Base-by-base conservation (phyloP, 1,140 invertebrate species). In the Caenorhabditis remanei region DNA sequence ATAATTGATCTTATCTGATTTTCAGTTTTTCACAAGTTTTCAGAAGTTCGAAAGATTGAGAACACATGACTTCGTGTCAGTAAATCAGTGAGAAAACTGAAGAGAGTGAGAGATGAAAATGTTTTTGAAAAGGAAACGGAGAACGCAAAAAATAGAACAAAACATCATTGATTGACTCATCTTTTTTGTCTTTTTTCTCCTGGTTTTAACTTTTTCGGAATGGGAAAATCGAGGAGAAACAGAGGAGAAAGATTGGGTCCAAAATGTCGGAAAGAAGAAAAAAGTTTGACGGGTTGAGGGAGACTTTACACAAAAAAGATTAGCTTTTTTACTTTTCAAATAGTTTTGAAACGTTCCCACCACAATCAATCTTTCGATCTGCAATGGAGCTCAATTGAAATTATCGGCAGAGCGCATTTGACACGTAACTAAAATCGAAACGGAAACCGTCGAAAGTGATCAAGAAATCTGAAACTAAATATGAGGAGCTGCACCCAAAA, bases 161-260 rank as follows among this genome's bases (percentile, higher is more conserved):
- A 71, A 71, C 41, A 71, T 71, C 65, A 71, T 71, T 71, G 65
- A 71, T 71, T 71, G 65, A 71, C 4, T 71, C 65, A 71, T 71
- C 41, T 24, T 21, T 46, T 71, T 46, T 71, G 21, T 65, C 11
- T 65, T 40, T 32, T 40, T 71, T 46, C 41, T 71, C 65, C 65
- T 13, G 41, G 11, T 16, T 71, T 71, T 8, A 63, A 63, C 19
- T 32, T 32, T 58, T 58, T 58, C 19, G n/a, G 32, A 6, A 63
- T 24, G 11, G 24, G 61, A 32, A 63, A 32, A 63, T 32, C 0
- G 19, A 2, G 4, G 21, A 32, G 24, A n/a, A 32, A 32, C 32
- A 32, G 32, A 32, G 32, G 32, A 24, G 61, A 63, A 24, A 32
- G 9, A 19, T 21, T 58, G 13, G 4, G 14, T 71, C 46, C 46